Conservation (phyloP, 1,140 invertebrate genomes). For the Diachasmimorpha longicaudata region DNA sequence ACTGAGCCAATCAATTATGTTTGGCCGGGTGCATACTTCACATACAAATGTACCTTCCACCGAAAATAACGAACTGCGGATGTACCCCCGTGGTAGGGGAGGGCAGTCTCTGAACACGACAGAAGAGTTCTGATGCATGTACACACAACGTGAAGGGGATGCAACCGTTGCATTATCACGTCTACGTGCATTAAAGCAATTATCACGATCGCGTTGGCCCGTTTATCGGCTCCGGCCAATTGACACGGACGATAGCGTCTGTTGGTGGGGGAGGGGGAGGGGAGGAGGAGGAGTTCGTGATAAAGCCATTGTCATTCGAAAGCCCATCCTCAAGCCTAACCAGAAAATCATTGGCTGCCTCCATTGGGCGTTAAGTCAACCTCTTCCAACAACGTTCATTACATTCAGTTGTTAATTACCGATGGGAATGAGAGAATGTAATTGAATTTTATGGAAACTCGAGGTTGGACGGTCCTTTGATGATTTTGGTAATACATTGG, state of each 20-base stretch:
- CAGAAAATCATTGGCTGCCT: not conserved
- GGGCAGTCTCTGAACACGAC: not conserved
- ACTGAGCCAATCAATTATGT: constrained; percentile 43
- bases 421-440: not conserved
- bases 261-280: no score
- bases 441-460: not conserved
- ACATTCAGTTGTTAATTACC: not conserved
- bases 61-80: not conserved
- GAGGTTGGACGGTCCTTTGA: constrained; percentile 41
- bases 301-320: not conserved
- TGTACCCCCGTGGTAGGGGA: not conserved
- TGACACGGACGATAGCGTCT: constrained; percentile 26
- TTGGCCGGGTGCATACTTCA: constrained; percentile 19
- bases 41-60: not conserved
- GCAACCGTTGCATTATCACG: constrained; percentile 28
- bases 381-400: not conserved
- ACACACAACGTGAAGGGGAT: not conserved
- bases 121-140: not conserved
- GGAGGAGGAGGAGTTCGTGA: not conserved
- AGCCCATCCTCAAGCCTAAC: not conserved
- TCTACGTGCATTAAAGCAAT: constrained; percentile 39
- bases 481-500: constrained; percentile 49
- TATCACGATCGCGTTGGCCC: constrained; percentile 33
- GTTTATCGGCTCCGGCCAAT: constrained; percentile 37
- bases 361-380: not conserved